phyloP scores from a whole-genome alignment of 2,888 invertebrate species.

The Cecidostiba fungosa region DNA sequence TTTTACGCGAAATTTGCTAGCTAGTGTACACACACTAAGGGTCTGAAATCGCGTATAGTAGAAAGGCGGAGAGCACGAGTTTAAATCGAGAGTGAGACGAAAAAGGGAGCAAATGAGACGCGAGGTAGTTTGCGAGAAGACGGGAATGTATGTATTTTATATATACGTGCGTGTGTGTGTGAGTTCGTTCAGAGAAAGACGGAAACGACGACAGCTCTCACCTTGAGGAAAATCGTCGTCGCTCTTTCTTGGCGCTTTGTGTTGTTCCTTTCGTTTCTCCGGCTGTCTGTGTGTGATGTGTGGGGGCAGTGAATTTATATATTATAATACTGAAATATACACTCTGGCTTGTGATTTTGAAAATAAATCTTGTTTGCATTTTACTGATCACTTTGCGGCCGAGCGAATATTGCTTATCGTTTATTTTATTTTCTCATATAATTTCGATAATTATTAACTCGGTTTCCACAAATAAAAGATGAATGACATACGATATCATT shows the following conservation, averaged over 20 bases:
- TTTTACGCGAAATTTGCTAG: not conserved
- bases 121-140: not conserved
- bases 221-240: constrained; percentile 12
- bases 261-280: not conserved
- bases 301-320: not conserved
- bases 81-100: constrained; percentile 32
- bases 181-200: not conserved
- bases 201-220: constrained; percentile 15
- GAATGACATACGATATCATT: not conserved
- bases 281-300: not conserved
- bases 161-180: not conserved
- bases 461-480: not conserved
- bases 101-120: not conserved
- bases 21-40: no score
- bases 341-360: no score
- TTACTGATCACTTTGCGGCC: no score
- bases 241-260: not conserved
- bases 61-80: not conserved
- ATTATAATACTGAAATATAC: not conserved
- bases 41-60: not conserved
- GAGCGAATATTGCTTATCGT: no score
- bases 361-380: no score
- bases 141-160: not conserved
- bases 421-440: not conserved
- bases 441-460: not conserved